Percentiles rank a stretch among this genome's conserved stretches.
Conservation (phyloP, 2,113 vertebrate species). For the Hippocampus zosterae region DNA sequence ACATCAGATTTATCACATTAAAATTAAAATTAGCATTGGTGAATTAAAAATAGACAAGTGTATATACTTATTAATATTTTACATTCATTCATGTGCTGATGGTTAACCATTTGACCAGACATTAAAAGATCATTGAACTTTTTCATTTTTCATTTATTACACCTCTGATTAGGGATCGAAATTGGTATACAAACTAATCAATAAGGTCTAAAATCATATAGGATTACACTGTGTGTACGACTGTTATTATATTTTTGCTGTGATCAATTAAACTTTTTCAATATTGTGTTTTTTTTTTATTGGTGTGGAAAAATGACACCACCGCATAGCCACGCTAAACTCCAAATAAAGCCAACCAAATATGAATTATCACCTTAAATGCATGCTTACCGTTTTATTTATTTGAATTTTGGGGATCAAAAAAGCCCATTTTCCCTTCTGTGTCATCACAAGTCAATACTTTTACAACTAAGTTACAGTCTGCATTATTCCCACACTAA, state of each 20-base stretch:
- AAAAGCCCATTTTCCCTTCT: not conserved
- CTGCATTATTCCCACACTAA: not conserved
- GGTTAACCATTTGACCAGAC: not conserved
- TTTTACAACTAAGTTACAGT: not conserved
- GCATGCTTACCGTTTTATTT: no score
- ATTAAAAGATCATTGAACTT: not conserved
- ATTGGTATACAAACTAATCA: not conserved
- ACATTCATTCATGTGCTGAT: not conserved
- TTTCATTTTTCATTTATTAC: not conserved
- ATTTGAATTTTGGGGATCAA: not conserved
- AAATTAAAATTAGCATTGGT: not conserved
- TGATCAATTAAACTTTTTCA: not conserved
- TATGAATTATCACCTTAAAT: not conserved
- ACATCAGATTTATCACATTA: not conserved
- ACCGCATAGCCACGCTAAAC: not conserved
- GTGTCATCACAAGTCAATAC: not conserved
- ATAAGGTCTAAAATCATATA: not conserved
- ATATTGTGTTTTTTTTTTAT: not conserved
- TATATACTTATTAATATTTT: not conserved
- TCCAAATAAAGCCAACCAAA: not conserved
- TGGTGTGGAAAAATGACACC: not conserved
- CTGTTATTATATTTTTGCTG: not conserved
- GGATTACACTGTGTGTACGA: not conserved
- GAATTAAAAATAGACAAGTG: not conserved
- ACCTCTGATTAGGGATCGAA: not conserved